Evolutionary conservation across 2,113 vertebrate genomes (phyloP), one percentile per base, ranked within the genome.

Genomic region (Amblyopsis rosae): DNA sequence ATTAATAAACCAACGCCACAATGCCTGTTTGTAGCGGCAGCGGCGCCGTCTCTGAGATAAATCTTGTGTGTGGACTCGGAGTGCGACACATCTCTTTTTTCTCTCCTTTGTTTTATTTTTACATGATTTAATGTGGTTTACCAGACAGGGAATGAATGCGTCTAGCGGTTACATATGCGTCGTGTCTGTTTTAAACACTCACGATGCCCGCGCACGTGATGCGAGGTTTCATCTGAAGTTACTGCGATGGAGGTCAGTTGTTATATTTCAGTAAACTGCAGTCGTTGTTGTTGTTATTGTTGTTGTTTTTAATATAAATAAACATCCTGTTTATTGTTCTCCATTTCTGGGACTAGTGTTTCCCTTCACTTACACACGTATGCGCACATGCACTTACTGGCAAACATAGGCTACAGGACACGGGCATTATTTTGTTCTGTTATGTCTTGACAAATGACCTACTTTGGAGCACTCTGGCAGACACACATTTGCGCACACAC

Each of bases 1-100:
- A 84, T 84, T 78, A 85, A 83, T 83, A 87, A 87, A 83, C 75
- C 82, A 88, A 77, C 79, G 73, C 64, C 48, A 47, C 50, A 85
- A 81, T 87, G 50, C n/a, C n/a, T 74, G 77, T 82, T 76, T 77
- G 76, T 63, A 74, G 62, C 67, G 73, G 70, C 74, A 61, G 53
- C 47, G 62, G 48, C 72, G 35, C 61, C 62, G 71, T 79, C 70
- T 83, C 74, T 12, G 68, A 35, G 73, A 87, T 82, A 69, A 81
- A 82, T 85, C 82, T 77, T 77, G 73, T 75, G 73, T 74, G 64
- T 17, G 67, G 51, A 76, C 75, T 78, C 76, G 55, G 77, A 65
- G 75, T 77, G 62, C 71, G 57, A 45, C 75, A 73, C 61, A 82
- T 80, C 70, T 76, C 67, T 16, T 45, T 73, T 82, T 26, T 26